These are phyloP conservation scores for Malurus elegans DNA, from an alignment of 2,113 vertebrate genomes.

Conservation along the genomic window DNA sequence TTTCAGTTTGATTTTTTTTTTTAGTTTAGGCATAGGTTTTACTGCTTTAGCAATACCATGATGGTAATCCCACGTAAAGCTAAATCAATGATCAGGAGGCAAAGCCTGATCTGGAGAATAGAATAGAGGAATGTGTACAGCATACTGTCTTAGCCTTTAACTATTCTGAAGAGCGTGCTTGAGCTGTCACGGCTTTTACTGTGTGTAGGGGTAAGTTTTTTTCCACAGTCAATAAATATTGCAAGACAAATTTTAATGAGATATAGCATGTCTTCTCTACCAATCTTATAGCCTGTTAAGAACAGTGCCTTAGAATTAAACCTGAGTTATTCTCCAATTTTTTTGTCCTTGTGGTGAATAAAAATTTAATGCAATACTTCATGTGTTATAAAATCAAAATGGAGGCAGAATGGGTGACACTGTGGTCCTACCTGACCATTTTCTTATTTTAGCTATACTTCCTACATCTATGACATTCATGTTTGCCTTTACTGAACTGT, in stretches of 20 bases:
- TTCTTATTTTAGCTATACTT: neutral
- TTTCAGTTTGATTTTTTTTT: neutral
- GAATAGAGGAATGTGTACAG: neutral
- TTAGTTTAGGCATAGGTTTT: neutral
- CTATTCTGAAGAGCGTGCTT: neutral
- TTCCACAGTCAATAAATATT: neutral
- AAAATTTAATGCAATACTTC: neutral
- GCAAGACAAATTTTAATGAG: neutral
- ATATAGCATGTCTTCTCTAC: neutral
- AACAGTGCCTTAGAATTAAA: neutral
- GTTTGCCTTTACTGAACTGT: neutral
- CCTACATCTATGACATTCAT: neutral
- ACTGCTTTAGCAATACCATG: neutral
- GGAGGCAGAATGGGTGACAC: neutral
- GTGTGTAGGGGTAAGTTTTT: neutral
- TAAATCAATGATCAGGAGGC: neutral
- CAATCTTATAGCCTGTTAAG: neutral
- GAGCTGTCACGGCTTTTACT: neutral
- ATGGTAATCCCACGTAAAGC: neutral
- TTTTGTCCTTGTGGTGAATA: neutral
- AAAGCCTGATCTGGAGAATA: neutral
- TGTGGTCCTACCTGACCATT: neutral
- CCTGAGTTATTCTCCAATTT: neutral
- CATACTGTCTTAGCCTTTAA: neutral
- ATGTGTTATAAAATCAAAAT: neutral